Percentiles rank a stretch among this genome's conserved stretches.
Conservation (phyloP, 1,140 invertebrate species). For the Cotesia glomerata region DNA sequence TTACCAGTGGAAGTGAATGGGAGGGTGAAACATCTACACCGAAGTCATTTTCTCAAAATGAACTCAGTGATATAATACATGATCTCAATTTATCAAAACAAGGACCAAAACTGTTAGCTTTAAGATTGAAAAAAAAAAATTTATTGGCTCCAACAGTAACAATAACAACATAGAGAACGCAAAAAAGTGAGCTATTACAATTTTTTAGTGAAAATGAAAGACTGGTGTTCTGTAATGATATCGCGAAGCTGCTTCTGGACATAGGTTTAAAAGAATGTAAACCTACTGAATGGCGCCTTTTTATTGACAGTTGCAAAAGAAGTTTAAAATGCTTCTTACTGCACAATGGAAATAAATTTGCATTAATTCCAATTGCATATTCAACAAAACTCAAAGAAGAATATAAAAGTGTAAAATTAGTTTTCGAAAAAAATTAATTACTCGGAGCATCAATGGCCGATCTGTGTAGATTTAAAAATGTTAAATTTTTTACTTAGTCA, state of each 20-base stretch:
- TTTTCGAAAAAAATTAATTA: neutral
- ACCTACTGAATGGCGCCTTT: neutral
- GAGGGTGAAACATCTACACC: conserved; percentile 4
- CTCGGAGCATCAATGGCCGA: neutral
- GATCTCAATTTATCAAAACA: conserved; percentile 41
- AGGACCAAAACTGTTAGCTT: conserved; percentile 38
- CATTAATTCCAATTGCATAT: neutral
- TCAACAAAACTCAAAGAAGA: conserved; percentile 4
- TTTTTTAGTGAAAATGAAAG: conserved; percentile 2
- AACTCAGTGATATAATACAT: conserved; percentile 45
- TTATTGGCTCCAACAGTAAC: conserved; percentile 5
- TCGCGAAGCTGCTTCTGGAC: conserved; percentile 10
- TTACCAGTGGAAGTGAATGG: conserved; percentile 16
- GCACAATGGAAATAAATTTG: conserved; percentile 10
- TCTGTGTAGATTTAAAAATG: conserved; percentile 6
- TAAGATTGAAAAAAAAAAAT: conserved; percentile 31
- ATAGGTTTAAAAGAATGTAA: conserved; percentile 3
- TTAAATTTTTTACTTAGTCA: conserved; percentile 36
- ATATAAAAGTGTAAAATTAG: conserved; percentile 7
- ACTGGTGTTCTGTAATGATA: conserved; percentile 14
- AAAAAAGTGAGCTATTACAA: conserved; percentile 6
- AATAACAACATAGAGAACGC: conserved; percentile 21
- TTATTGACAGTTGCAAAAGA: conserved; percentile 9
- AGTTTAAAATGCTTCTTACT: conserved; percentile 8
- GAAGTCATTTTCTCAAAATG: conserved; percentile 30